phyloP scores from a whole-genome alignment of 2,888 invertebrate species.

The Lasioglossum vierecki region DNA sequence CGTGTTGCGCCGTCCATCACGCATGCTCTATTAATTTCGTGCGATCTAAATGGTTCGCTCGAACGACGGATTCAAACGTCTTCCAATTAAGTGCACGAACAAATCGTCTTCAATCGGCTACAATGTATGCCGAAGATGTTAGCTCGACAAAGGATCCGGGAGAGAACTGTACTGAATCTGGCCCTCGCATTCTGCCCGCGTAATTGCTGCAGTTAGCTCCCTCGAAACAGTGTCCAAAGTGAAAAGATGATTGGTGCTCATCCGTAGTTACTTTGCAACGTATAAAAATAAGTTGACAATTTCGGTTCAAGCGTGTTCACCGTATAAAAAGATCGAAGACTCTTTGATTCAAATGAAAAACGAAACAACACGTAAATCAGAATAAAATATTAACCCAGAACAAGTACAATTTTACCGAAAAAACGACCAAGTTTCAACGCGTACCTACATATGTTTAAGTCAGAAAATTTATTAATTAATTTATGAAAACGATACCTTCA shows the following conservation, averaged over 20 bases:
- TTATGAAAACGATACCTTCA: background rate
- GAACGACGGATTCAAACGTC: background rate
- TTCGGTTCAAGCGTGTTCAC: background rate
- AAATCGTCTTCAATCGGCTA: background rate
- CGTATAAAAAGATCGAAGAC: background rate
- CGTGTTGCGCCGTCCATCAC: background rate
- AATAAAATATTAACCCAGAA: background rate
- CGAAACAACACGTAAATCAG: no score
- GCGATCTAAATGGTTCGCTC: background rate
- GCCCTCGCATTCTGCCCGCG: background rate
- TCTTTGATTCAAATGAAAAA: background rate
- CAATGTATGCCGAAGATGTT: conserved; percentile 4
- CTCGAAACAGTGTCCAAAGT: background rate
- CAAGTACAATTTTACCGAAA: background rate
- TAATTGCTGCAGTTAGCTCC: background rate
- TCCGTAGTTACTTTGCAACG: background rate
- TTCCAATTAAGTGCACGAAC: background rate
- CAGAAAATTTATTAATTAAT: no score
- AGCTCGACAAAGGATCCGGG: background rate
- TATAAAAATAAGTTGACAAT: background rate
- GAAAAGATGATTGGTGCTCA: background rate
- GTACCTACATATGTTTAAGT: background rate
- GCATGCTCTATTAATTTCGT: background rate
- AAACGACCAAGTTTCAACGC: no score
- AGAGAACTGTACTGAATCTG: background rate